Evolutionary conservation across 2,797 vertebrate genomes (phyloP).

Genomic region (Chelon auratus): DNA sequence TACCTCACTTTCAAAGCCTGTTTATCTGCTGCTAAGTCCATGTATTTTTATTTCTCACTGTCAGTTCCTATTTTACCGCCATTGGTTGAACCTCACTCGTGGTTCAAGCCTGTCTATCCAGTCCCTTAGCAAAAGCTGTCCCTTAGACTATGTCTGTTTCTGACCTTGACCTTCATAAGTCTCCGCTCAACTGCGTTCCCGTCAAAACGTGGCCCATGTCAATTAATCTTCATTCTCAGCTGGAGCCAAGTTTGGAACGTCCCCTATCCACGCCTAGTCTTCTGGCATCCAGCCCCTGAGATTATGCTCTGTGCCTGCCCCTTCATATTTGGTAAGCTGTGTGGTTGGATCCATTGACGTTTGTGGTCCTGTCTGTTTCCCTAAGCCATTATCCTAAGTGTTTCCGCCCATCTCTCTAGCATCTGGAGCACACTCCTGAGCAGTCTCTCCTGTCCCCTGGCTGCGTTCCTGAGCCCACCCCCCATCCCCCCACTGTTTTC

Average conservation of each 20-base stretch:
- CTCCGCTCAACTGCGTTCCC: constrained; percentile 7
- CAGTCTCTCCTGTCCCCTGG: constrained; percentile 47
- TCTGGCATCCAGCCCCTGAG: constrained; percentile 20
- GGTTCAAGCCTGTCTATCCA: constrained; percentile 10
- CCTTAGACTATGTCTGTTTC: constrained; percentile 23
- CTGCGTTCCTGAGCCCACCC: constrained; percentile 35
- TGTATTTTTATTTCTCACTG: not conserved
- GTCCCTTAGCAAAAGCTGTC: constrained; percentile 15
- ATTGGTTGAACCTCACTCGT: constrained; percentile 18
- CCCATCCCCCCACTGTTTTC: constrained; percentile 35
- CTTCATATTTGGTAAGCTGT: constrained; percentile 34
- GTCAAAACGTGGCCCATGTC: constrained; percentile 22
- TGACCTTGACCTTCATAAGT: constrained; percentile 22
- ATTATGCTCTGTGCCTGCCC: constrained; percentile 17
- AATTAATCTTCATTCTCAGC: constrained; percentile 14
- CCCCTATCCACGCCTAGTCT: not conserved
- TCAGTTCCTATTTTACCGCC: constrained; percentile 16
- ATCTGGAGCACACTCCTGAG: constrained; percentile 49
- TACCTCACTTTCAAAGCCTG: not conserved
- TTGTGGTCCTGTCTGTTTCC: constrained; percentile 49
- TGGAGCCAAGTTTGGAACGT: not conserved
- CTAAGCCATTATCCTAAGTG: constrained; percentile 59
- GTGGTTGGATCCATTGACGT: constrained; percentile 50
- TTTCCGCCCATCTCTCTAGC: constrained; percentile 41
- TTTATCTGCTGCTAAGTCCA: not conserved